These are phyloP conservation scores for Sparidentex hasta DNA, from an alignment of 2,797 vertebrate genomes.

Conservation along the genomic window DNA sequence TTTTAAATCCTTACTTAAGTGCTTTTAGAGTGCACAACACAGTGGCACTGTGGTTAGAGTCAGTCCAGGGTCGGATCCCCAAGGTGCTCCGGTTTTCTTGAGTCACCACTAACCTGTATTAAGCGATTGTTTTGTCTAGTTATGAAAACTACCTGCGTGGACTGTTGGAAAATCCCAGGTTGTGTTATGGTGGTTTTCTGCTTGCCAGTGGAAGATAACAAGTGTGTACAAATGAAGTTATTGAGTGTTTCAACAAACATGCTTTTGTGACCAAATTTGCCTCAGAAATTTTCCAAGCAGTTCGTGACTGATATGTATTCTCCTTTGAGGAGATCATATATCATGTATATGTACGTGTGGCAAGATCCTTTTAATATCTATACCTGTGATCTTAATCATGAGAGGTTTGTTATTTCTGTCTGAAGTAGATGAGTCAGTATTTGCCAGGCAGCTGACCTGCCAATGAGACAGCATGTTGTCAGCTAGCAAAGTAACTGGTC, in stretches of 20 bases:
- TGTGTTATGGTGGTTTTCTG: constrained; percentile 37
- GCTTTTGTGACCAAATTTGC: constrained; percentile 35
- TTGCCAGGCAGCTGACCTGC: constrained; percentile 16
- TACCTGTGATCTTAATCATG: constrained; percentile 62
- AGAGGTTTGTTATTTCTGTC: constrained; percentile 45
- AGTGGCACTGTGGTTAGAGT: constrained; percentile 9
- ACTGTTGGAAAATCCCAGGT: constrained; percentile 55
- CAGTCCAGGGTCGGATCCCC: background rate
- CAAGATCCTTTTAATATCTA: constrained; percentile 50
- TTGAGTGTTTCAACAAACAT: constrained; percentile 54
- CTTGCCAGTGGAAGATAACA: constrained; percentile 39
- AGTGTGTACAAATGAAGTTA: constrained; percentile 47
- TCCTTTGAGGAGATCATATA: constrained; percentile 53
- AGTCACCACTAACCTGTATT: background rate
- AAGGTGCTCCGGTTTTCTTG: background rate
- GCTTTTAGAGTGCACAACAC: background rate
- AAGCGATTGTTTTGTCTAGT: constrained; percentile 3
- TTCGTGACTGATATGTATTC: constrained; percentile 31
- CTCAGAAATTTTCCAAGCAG: constrained; percentile 43
- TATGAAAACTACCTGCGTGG: constrained; percentile 23
- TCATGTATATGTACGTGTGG: constrained; percentile 17
- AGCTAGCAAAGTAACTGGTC: constrained; percentile 17
- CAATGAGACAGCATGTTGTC: constrained; percentile 10
- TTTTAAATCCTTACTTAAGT: constrained; percentile 1
- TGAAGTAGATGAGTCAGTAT: constrained; percentile 36